Evolutionary conservation across 2,113 vertebrate species (phyloP), one percentile per base, ranked within the genome.

Genomic region (Oreochromis aureus): DNA sequence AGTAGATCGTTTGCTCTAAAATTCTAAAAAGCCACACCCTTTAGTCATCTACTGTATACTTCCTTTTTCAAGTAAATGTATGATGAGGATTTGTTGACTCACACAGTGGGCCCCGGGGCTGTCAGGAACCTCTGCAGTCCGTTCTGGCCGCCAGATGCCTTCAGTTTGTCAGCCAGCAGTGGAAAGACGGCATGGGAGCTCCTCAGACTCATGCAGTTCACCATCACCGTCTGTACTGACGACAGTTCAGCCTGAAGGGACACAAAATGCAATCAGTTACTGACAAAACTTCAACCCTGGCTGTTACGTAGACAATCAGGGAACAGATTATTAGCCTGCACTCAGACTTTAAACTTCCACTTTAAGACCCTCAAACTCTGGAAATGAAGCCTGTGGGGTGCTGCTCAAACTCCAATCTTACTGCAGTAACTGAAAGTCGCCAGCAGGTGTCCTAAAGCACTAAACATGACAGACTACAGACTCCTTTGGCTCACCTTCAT

Each of bases 201-300:
- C 82, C 97, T 94, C 87, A 99, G 94, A 2, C 96, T 95, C 98
- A 99, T 99, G 86, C 98, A 99, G 96, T 99, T 99, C 87, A 99
- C 95, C 91, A 97, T 41, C 73, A 98, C 88, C 0, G 91, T 96
- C 92, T 95, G 94, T 32, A 97, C 97, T 0, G 90, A 12, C 0
- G 95, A 51, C 22, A 98, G 91, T 73, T 97, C 95, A 0, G 95
- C 94, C 98, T 99, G 95, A 2, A 1, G 6, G 0, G 2, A 56
- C 0, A 18, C 22, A 32, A 41, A 6, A 54, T 3, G n/a, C 10
- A 6, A 89, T 0, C 22, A 18, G 4, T 18, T 41, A 63, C 13
- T 30, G 12, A 27, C 9, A 16, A 36, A 32, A 7, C 7, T 41
- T 15, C 10, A 24, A 39, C 6, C 18, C 54, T 51, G 32, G 30